Evolutionary conservation across 2,797 vertebrate genomes (phyloP).

Genomic region (Jordanella pulchra): DNA sequence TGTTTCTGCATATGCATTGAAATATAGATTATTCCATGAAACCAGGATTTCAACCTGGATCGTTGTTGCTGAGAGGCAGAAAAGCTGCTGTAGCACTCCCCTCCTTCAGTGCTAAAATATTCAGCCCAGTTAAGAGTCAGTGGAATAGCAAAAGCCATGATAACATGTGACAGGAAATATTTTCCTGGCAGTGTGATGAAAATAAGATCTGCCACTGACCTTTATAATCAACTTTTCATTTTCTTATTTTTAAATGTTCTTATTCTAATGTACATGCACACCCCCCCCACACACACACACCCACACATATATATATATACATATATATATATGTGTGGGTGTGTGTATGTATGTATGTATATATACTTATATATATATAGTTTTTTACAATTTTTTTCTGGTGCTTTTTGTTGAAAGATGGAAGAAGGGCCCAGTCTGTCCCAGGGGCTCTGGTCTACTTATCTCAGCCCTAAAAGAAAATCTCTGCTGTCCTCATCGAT

Average conservation of each 20-base stretch:
- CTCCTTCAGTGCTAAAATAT: slow-evolving; percentile 10
- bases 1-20: not conserved
- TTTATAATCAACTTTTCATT: slow-evolving; percentile 52
- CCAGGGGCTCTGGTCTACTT: slow-evolving; percentile 64
- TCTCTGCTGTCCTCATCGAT: slow-evolving; percentile 33
- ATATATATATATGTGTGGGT: no score
- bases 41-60: not conserved
- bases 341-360: not conserved
- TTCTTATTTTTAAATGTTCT: no score
- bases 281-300: no score
- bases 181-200: slow-evolving; percentile 10
- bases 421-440: slow-evolving; percentile 27
- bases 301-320: no score
- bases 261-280: no score
- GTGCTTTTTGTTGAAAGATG: no score
- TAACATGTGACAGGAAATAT: not conserved
- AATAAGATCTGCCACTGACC: slow-evolving; percentile 30
- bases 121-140: slow-evolving; percentile 9
- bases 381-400: no score
- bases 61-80: not conserved
- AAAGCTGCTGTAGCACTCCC: not conserved
- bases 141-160: not conserved
- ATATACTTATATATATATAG: no score
- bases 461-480: slow-evolving; percentile 55
- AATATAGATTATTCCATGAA: not conserved